These are phyloP conservation scores for Agapostemon virescens DNA, from an alignment of 2,888 invertebrate genomes.

Conservation along the genomic window DNA sequence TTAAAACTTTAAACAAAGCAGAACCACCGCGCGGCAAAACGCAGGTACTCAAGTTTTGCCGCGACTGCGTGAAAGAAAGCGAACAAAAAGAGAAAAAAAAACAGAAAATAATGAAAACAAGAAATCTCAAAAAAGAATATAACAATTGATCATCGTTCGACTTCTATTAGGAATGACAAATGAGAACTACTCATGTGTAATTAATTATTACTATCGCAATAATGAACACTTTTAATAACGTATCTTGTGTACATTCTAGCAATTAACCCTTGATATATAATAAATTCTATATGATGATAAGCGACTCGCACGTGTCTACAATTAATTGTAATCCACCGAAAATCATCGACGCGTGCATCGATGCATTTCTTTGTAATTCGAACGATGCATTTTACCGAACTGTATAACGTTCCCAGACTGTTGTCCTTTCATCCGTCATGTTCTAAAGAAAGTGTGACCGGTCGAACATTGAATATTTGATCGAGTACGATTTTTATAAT, in stretches of 20 bases:
- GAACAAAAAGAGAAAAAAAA: not conserved
- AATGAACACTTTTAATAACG: slow-evolving; percentile 79
- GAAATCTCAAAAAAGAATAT: no score
- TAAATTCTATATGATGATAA: slow-evolving; percentile 78
- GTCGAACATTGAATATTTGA: not conserved
- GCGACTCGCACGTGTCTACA: slow-evolving; percentile 27
- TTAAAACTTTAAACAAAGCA: slow-evolving; percentile 49
- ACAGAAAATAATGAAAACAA: not conserved
- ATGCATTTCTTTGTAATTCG: not conserved
- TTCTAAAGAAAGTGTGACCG: not conserved
- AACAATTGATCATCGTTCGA: slow-evolving; percentile 70
- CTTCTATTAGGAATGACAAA: slow-evolving; percentile 67
- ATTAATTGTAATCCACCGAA: slow-evolving; percentile 35
- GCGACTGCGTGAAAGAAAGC: slow-evolving; percentile 23
- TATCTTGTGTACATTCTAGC: slow-evolving; percentile 79
- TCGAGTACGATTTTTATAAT: not conserved
- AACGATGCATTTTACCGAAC: not conserved
- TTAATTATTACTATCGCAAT: slow-evolving; percentile 76
- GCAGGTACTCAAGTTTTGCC: slow-evolving; percentile 69
- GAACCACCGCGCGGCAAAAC: slow-evolving; percentile 51
- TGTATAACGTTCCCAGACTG: no score
- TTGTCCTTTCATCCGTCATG: not conserved
- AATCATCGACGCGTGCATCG: not conserved
- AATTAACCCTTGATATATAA: slow-evolving; percentile 78
- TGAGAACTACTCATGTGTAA: slow-evolving; percentile 74